Evolutionary conservation across 2,888 invertebrate genomes (phyloP), one percentile per base, ranked within the genome.

Genomic region (Notodonta dromedarius): DNA sequence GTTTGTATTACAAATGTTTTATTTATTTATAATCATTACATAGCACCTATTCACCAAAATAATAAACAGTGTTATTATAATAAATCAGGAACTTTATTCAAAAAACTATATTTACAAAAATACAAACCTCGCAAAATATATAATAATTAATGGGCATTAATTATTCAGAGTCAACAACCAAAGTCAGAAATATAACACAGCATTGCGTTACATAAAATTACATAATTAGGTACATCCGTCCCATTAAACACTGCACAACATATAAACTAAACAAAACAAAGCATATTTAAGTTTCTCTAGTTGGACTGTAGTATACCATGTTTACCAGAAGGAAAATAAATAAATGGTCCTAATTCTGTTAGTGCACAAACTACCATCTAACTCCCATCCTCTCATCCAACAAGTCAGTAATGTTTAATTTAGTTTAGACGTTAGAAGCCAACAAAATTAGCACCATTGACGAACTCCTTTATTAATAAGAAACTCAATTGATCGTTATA

Each of bases 21-120:
- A 2, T 40, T 35, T 5, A 7, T 53, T 53, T 3, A 14, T 44
- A 48, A n/a, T 50, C 4, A 44, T 11, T 12, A 44, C 0, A 44
- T 11, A 12, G 44, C 3, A 44, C 13, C 12, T 2, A 5, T 44
- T 12, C 4, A 12, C 12, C 9, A 44, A 11, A 74, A 65, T 63
- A 69, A 70, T 70, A 74, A 61, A 32, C 58, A 58, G 32, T 32
- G 52, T 5, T 46, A 56, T 42, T 77, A 77, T 80, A 84, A 86
- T 88, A 89, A 91, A 89, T 88, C 90, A 93, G 93, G 93, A 93
- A 93, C 93, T 93, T 92, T 92, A 91, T 91, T 92, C 88, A 87
- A 70, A 48, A 75, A 83, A 77, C 84, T 86, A 90, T 91, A 92
- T 92, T 87, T 93, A 93, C 92, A 92, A 88, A 90, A 88, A 90